A percentile compares a stretch with the other conserved stretches of the same genome.
These are phyloP conservation scores for Cephus pulcher DNA, from an alignment of 2,888 invertebrate species.

Conservation along the genomic window DNA sequence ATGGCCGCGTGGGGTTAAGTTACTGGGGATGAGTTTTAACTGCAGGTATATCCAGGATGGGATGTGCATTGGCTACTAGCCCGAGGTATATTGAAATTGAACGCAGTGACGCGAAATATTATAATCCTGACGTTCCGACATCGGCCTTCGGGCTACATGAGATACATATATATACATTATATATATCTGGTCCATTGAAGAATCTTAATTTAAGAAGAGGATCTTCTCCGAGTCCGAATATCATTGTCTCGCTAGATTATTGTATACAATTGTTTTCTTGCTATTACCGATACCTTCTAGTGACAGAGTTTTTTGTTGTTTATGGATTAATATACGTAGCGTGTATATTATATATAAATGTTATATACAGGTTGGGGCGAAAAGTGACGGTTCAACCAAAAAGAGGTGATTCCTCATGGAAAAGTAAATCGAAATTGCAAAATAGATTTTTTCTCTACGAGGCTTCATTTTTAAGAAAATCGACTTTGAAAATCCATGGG, in stretches of 20 bases:
- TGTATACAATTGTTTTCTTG: background rate
- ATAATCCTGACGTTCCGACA: conserved; percentile 50
- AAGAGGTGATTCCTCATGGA: too few species aligned
- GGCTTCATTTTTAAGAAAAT: too few species aligned
- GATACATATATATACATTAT: background rate
- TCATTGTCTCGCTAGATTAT: background rate
- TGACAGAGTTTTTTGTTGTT: background rate
- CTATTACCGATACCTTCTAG: background rate
- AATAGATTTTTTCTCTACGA: too few species aligned
- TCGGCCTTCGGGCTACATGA: conserved; percentile 18
- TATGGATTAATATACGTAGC: background rate
- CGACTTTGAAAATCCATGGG: too few species aligned
- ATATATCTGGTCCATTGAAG: background rate
- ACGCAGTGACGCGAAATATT: conserved; percentile 62
- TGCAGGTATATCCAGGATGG: background rate
- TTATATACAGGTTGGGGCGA: background rate
- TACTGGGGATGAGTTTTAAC: background rate
- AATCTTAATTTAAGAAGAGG: background rate
- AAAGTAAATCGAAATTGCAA: too few species aligned
- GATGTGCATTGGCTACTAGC: conserved; percentile 21
- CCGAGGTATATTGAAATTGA: conserved; percentile 58
- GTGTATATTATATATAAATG: background rate
- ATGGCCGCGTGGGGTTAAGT: background rate
- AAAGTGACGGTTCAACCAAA: too few species aligned
- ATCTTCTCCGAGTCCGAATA: background rate